These are phyloP conservation scores for Oophaga sylvatica DNA, from an alignment of 2,797 vertebrate genomes.

Conservation along the genomic window DNA sequence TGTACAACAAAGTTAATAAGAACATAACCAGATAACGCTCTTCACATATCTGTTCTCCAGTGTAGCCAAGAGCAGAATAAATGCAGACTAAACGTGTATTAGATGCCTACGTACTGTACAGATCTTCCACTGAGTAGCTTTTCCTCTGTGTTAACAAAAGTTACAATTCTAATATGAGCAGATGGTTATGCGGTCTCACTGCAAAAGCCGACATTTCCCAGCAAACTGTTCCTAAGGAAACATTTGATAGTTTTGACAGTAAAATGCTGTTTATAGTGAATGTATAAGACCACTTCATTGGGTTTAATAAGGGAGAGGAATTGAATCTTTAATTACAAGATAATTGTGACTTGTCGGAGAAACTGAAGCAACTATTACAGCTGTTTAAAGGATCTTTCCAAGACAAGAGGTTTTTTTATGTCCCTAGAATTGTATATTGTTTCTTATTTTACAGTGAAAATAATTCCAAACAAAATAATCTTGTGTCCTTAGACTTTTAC, in stretches of 20 bases:
- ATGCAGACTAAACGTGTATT: too few species aligned
- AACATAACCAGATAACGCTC: too few species aligned
- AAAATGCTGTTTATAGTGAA: slow-evolving; percentile 65
- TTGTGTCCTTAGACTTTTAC: neutral
- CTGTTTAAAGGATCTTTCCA: slow-evolving; percentile 58
- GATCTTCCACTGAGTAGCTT: neutral
- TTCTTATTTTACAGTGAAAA: slow-evolving; percentile 46
- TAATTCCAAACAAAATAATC: slow-evolving; percentile 24
- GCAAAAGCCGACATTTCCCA: slow-evolving; percentile 7
- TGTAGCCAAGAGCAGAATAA: too few species aligned
- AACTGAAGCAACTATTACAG: slow-evolving; percentile 71
- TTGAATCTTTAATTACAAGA: slow-evolving; percentile 76
- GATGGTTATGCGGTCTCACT: neutral
- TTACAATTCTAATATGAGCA: neutral
- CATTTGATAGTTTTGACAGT: slow-evolving; percentile 57
- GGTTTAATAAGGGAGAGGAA: slow-evolving; percentile 78
- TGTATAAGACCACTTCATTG: slow-evolving; percentile 74
- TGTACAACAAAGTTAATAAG: too few species aligned
- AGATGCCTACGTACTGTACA: neutral
- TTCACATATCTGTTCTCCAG: too few species aligned
- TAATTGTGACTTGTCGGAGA: slow-evolving; percentile 81
- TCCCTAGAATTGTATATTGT: slow-evolving; percentile 25
- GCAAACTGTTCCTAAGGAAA: slow-evolving; percentile 64
- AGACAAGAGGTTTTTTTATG: slow-evolving; percentile 18
- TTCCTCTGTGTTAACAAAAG: neutral